These are phyloP conservation scores for Talpa occidentalis DNA, from an alignment of 2,113 vertebrate species.

Conservation along the genomic window DNA sequence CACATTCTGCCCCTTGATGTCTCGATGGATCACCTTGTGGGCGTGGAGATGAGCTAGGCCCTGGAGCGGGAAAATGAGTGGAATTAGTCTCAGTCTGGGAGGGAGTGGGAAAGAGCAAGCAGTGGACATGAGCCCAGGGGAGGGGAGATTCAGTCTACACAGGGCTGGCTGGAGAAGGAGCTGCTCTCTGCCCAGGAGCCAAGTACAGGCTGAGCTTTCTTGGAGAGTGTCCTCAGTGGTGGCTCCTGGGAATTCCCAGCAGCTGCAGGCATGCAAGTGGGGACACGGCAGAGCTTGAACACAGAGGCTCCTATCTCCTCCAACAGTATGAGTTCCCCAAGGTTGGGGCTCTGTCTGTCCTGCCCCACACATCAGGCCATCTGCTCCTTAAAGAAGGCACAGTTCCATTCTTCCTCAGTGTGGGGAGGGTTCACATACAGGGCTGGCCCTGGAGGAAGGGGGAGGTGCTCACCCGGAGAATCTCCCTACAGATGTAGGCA, in stretches of 20 bases:
- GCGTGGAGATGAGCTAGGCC: conserved; percentile 94
- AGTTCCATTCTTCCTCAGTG: background rate
- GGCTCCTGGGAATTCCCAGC: background rate
- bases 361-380: background rate
- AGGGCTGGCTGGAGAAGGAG: background rate
- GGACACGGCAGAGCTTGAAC: background rate
- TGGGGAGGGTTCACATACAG: background rate
- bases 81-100: background rate
- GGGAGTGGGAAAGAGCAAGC: background rate
- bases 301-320: background rate
- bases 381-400: background rate
- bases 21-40: conserved; percentile 96
- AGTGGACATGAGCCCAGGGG: background rate
- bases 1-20: conserved; percentile 97
- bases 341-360: background rate
- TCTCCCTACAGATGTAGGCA: conserved; percentile 95
- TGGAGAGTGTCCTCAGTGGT: background rate
- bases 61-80: conserved; percentile 78
- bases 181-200: background rate
- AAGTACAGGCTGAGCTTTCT: background rate
- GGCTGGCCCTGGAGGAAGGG: background rate
- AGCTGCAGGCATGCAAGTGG: background rate
- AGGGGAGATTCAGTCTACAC: rapidly evolving
- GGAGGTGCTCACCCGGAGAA: conserved; percentile 89
- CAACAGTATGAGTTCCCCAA: background rate